Conservation (phyloP, 1,140 invertebrate genomes). For the Rhizoglyphus robini region DNA sequence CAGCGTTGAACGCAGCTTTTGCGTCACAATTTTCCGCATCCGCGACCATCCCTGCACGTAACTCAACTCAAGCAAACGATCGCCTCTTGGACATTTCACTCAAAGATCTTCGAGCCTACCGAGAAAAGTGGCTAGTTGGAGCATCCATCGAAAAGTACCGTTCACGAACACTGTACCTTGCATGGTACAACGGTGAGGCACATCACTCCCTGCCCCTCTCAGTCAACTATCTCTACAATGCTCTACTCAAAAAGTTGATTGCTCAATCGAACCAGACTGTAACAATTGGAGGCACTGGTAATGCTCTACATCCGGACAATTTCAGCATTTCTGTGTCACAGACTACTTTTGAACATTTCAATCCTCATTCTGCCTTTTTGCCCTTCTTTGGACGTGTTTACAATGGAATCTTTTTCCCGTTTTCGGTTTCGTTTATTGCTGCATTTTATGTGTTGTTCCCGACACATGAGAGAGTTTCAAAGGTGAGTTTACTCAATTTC, state of each 20-base stretch:
- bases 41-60: neutral
- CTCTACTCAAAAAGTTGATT: conserved; percentile 17
- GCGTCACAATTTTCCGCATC: conserved; percentile 1
- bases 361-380: conserved; percentile 18
- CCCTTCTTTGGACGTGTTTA: conserved; percentile 20
- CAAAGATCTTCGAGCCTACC: conserved; percentile 9
- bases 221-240: conserved; percentile 19
- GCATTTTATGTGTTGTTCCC: conserved; percentile 25
- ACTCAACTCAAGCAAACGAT: conserved; percentile 12
- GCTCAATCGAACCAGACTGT: neutral
- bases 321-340: conserved; percentile 12
- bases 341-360: conserved; percentile 19
- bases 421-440: conserved; percentile 25
- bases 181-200: conserved; percentile 23
- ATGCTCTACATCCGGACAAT: conserved; percentile 7
- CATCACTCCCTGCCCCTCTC: conserved; percentile 13
- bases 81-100: neutral
- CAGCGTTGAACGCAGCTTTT: neutral
- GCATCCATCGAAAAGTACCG: conserved; percentile 19
- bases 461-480: conserved; percentile 25
- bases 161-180: conserved; percentile 11
- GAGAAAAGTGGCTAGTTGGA: conserved; percentile 18
- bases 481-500: conserved; percentile 18
- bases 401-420: conserved; percentile 23
- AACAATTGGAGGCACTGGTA: neutral